Conservation (phyloP, 2,888 invertebrate genomes). For the Copidosoma aretas region DNA sequence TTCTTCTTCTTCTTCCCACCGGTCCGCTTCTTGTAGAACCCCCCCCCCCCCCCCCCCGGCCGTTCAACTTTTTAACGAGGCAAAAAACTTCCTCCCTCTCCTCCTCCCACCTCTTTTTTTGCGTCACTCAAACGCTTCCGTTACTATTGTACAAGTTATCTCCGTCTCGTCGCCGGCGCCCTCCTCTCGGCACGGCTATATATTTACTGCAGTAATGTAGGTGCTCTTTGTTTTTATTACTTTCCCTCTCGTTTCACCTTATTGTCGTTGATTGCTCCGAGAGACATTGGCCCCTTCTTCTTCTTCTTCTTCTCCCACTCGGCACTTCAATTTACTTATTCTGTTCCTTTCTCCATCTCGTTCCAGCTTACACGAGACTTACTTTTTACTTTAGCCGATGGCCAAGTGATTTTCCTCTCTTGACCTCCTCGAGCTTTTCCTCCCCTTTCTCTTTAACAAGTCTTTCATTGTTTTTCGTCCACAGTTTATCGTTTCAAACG, state of each 20-base stretch:
- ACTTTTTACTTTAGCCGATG: not conserved
- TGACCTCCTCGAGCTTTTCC: not conserved
- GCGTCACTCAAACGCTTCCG: not conserved
- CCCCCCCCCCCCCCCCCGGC: not conserved
- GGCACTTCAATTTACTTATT: not conserved
- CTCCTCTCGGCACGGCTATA: not conserved
- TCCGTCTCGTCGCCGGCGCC: not conserved
- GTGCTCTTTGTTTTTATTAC: constrained; percentile 32
- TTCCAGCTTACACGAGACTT: no score
- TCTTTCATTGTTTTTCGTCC: no score
- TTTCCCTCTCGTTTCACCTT: constrained; percentile 39
- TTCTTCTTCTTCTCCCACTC: constrained; percentile 38
- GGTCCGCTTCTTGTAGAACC: not conserved
- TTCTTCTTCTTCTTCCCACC: constrained; percentile 9
- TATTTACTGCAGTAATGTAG: not conserved
- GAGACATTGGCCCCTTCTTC: constrained; percentile 59
- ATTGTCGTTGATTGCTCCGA: constrained; percentile 33
- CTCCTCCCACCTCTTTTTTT: not conserved
- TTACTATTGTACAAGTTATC: constrained; percentile 1
- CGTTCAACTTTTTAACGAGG: constrained; percentile 38
- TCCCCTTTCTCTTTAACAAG: not conserved
- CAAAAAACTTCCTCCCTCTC: constrained; percentile 19
- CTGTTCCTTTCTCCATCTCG: not conserved
- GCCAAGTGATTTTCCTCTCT: constrained; percentile 20
- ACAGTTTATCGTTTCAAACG: no score